Percentiles rank a stretch among this genome's conserved stretches.
Conservation (phyloP, 2,888 invertebrate species). For the Brachyptera putata region DNA sequence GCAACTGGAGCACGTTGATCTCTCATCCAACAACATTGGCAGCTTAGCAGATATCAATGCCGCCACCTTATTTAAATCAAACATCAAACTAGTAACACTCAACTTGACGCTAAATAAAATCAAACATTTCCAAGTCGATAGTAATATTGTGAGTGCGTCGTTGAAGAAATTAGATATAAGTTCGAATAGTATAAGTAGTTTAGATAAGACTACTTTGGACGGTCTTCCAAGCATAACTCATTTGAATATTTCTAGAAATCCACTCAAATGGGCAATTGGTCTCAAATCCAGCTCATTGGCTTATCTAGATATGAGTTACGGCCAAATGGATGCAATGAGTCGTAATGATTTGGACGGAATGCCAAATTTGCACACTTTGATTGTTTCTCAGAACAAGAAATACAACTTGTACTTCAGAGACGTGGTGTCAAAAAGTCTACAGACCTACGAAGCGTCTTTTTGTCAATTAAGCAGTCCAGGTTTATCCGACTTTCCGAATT, state of each 20-base stretch:
- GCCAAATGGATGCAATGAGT: constrained; percentile 20
- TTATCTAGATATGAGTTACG: constrained; percentile 19
- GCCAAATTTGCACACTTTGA: constrained; percentile 13
- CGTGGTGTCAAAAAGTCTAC: constrained; percentile 19
- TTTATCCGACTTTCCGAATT: constrained; percentile 8
- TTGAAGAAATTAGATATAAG: constrained; percentile 5
- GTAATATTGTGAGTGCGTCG: neutral
- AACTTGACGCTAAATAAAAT: constrained; percentile 21
- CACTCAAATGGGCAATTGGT: constrained; percentile 20
- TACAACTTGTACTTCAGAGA: constrained; percentile 3
- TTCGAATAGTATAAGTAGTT: neutral
- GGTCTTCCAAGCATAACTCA: neutral
- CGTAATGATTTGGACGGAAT: constrained; percentile 12
- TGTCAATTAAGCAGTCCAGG: constrained; percentile 23
- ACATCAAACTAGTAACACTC: constrained; percentile 15
- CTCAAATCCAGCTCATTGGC: constrained; percentile 6
- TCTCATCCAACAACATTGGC: constrained; percentile 22
- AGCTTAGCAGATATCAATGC: neutral
- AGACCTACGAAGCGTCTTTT: constrained; percentile 13
- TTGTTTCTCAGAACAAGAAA: constrained; percentile 2
- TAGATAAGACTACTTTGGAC: neutral
- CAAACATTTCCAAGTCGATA: neutral
- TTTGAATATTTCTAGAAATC: constrained; percentile 16
- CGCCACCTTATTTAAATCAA: neutral
- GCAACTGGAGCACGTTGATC: constrained; percentile 4